phyloP scores from a whole-genome alignment of 2,797 vertebrate species.

The Chaetophractus vellerosus region DNA sequence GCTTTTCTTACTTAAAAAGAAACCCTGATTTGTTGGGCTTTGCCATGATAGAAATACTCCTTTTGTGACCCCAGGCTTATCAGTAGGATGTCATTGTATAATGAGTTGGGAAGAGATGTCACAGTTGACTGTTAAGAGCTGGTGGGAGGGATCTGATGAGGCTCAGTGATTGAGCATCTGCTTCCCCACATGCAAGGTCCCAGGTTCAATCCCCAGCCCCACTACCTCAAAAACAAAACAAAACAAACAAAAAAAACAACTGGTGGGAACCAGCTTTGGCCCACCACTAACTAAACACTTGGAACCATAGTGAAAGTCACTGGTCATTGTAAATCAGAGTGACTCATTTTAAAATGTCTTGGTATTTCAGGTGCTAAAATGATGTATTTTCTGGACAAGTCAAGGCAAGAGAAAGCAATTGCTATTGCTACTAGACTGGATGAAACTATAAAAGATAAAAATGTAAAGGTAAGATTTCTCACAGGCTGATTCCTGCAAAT shows the following conservation, averaged over 20 bases:
- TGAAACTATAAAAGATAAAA: slow-evolving; percentile 90
- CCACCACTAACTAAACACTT: not conserved
- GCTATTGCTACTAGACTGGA: slow-evolving; percentile 90
- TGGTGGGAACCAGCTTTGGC: not conserved
- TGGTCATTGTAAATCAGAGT: not conserved
- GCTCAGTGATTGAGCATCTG: too few species aligned
- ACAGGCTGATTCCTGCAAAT: not conserved
- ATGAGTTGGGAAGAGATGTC: not conserved
- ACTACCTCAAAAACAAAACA: too few species aligned
- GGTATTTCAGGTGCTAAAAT: slow-evolving; percentile 91
- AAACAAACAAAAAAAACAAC: too few species aligned
- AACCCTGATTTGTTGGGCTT: not conserved
- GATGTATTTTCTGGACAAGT: slow-evolving; percentile 93
- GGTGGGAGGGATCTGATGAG: too few species aligned
- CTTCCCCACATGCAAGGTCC: too few species aligned
- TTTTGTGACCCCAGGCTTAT: not conserved
- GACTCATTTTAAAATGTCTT: slow-evolving; percentile 72
- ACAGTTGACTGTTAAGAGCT: not conserved
- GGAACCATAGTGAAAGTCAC: not conserved
- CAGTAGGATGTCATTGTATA: not conserved
- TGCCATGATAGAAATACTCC: not conserved
- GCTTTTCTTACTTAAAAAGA: slow-evolving; percentile 21
- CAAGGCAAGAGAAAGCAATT: slow-evolving; percentile 92
- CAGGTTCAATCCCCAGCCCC: too few species aligned
- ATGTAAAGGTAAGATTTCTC: slow-evolving; percentile 90